Percentiles rank a stretch among this genome's conserved stretches.
Evolutionary conservation across 2,888 invertebrate genomes (phyloP).

Genomic region (Hybos culiciformis): DNA sequence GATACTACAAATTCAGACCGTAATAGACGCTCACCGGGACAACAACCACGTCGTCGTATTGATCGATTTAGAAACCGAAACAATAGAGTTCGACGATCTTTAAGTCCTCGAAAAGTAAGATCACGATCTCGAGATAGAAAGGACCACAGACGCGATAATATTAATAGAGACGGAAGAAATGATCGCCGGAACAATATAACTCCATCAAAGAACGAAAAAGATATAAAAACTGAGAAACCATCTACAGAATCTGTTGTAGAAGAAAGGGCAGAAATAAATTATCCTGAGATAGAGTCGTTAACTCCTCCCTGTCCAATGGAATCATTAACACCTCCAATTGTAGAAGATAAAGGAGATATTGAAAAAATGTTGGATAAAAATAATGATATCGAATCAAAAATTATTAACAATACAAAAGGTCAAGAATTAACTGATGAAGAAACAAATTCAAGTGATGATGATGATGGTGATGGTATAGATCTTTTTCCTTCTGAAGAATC

Average conservation of each 20-base stretch:
- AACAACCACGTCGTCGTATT: no score
- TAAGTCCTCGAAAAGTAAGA: not conserved
- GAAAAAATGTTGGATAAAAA: not conserved
- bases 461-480: slow-evolving; percentile 16
- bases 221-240: not conserved
- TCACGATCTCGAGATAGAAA: no score
- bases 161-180: no score
- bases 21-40: not conserved
- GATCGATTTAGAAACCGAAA: no score
- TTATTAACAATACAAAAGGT: not conserved
- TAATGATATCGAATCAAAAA: not conserved
- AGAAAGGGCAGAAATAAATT: not conserved
- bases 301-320: not conserved
- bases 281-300: not conserved
- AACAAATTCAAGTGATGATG: slow-evolving; percentile 3
- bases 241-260: not conserved
- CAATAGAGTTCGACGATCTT: not conserved
- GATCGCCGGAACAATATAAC: not conserved
- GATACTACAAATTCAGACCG: no score
- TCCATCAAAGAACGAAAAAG: not conserved
- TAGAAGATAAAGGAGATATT: not conserved
- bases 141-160: no score
- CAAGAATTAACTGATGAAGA: not conserved
- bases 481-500: slow-evolving; percentile 19
- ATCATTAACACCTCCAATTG: not conserved